Percentiles rank a stretch among this genome's conserved stretches.
Evolutionary conservation across 2,888 invertebrate genomes (phyloP).

Genomic region (Scrobipalpa costella): DNA sequence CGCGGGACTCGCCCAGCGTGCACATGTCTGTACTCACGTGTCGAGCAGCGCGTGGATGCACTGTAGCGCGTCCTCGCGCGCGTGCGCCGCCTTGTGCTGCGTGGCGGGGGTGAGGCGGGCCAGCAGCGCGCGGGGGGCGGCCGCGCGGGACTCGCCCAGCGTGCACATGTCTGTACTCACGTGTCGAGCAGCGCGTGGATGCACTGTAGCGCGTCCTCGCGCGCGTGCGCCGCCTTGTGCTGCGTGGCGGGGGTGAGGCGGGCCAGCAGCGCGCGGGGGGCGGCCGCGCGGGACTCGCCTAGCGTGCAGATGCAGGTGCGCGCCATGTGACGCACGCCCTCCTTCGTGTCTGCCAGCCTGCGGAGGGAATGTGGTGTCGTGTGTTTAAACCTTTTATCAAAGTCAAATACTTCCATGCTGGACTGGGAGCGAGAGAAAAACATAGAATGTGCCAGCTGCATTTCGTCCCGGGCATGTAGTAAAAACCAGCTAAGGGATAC

Average conservation of each 20-base stretch:
- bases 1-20: constrained; percentile 92
- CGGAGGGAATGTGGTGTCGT: neutral
- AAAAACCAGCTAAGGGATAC: no score
- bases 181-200: constrained; percentile 91
- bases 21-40: constrained; percentile 88
- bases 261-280: constrained; percentile 62
- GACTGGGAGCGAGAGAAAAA: no score
- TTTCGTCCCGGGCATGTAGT: no score
- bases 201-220: constrained; percentile 93
- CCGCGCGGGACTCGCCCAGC: no score
- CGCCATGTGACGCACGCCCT: constrained; percentile 66
- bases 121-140: no score
- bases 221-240: constrained; percentile 95
- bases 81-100: constrained; percentile 95
- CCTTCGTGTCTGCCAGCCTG: constrained; percentile 76
- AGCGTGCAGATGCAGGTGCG: constrained; percentile 61
- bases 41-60: constrained; percentile 91
- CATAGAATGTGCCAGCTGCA: no score
- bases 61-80: constrained; percentile 92
- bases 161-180: no score
- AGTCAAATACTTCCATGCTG: no score
- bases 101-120: constrained; percentile 79
- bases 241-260: constrained; percentile 81
- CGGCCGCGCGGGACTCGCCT: constrained; percentile 56
- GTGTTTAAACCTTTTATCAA: no score